Base-by-base conservation (phyloP, 2,888 invertebrate genomes). In the Perdita meconis region DNA sequence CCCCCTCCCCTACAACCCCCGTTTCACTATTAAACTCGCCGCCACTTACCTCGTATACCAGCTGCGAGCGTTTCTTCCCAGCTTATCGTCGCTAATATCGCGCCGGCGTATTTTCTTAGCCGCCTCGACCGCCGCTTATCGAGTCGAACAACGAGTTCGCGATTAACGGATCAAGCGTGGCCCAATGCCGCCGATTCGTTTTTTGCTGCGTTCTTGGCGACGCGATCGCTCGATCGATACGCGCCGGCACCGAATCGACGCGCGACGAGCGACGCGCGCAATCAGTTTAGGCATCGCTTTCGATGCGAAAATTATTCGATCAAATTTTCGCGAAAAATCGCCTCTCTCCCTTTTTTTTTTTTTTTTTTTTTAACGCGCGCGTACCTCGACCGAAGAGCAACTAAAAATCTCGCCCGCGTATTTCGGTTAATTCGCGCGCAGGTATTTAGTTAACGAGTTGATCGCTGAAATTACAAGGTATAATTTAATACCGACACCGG, bases 371-470 rank as follows among this genome's bases (percentile, higher is more conserved):
- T n/a, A n/a, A n/a, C n/a, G n/a, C n/a, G n/a, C n/a, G n/a, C n/a
- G n/a, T n/a, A n/a, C n/a, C n/a, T 1, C 1, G 13, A 8, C 0
- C 51, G 16, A 51, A 19, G 61, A 36, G 22, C 22, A 16, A 0
- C 38, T 24, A 8, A 24, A 10, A 0, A n/a, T n/a, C n/a, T n/a
- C n/a, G n/a, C n/a, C n/a, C n/a, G n/a, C n/a, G 16, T 0, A n/a
- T 16, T 51, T 59, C 36, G 51, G 65, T 51, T 69, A 70, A 70
- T 65, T 70, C 40, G 44, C 61, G 59, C 55, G 60, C 34, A n/a
- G 50, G 38, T 77, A 77, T 77, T 79, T 77, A 72, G 77, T 79
- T 79, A 79, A 80, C 79, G 72, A 78, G 69, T 69, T 59, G 79
- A 80, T 80, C 79, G 72, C 34, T 42, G 78, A 78, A 78, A 80